Evolutionary conservation across 2,888 invertebrate genomes (phyloP).

Genomic region (Mythimna impura): DNA sequence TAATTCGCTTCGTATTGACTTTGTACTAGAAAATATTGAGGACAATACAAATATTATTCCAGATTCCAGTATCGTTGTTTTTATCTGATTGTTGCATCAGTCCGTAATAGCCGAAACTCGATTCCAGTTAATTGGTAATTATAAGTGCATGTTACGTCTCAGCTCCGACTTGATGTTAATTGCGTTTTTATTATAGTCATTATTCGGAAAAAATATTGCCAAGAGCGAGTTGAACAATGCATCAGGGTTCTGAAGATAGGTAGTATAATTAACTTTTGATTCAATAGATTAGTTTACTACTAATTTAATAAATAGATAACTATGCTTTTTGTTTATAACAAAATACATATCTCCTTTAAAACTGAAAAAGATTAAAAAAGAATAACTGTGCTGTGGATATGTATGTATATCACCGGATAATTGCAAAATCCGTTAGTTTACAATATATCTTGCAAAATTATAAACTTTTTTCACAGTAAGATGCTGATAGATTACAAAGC

Average conservation of each 20-base stretch:
- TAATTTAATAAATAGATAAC: no score
- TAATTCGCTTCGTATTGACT: background rate
- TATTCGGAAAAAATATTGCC: slow-evolving; percentile 37
- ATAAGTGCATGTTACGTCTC: slow-evolving; percentile 50
- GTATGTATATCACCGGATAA: no score
- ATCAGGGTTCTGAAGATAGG: background rate
- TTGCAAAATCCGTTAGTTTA: no score
- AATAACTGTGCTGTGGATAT: no score
- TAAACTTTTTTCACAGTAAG: no score
- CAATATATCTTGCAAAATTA: no score
- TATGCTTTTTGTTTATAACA: no score
- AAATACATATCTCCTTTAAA: no score
- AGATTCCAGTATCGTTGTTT: slow-evolving; percentile 35
- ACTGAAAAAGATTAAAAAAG: no score
- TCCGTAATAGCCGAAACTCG: slow-evolving; percentile 30
- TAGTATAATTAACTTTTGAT: no score
- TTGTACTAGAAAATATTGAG: background rate
- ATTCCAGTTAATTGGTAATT: slow-evolving; percentile 48
- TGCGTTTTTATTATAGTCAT: slow-evolving; percentile 42
- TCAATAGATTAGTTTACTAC: no score
- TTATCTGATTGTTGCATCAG: slow-evolving; percentile 37
- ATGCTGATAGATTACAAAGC: no score
- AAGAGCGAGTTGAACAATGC: slow-evolving; percentile 10
- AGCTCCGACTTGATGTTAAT: slow-evolving; percentile 45
- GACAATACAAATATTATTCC: slow-evolving; percentile 1